Base-by-base conservation (phyloP, 1,140 invertebrate species). In the Drosophila lacteicornis region DNA sequence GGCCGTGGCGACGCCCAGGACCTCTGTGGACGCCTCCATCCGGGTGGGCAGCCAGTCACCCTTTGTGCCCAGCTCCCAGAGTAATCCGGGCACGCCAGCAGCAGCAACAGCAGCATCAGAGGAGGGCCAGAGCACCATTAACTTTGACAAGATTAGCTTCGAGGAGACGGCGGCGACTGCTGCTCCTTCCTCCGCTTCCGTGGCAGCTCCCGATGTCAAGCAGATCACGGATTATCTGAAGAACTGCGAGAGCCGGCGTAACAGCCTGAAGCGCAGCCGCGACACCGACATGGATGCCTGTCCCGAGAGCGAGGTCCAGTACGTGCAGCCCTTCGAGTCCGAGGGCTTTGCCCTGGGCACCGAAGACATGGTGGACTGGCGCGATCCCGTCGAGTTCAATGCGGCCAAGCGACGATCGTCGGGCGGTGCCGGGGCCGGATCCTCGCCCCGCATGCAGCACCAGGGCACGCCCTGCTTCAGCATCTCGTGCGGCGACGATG, bases 121-220 rank as follows among this genome's bases (percentile, higher is more conserved):
- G 0, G 63, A 62, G 1, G 63, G 62, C 2, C 45, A 78, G 59
- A 78, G 83, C 33, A 92, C 91, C 15, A 86, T 92, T 7, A 78
- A 92, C 57, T 92, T 92, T 46, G 91, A 92, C 57, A 92, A 92
- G 65, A 92, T 92, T 5, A 92, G 91, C 70, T 92, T 92, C 27
- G 91, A 92, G 62, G 91, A 92, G 53, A 83, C 91, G 4, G 38
- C 33, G 0, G 49, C 49, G 17, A 19, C 19, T 19, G 50, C 9
- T 2, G 3, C 33, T 0, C 45, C 42, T 17, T 42, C 30, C 12
- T 30, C 27, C 1, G 27, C 27, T 30, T 42, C 55, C 3, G 27
- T 51, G 1, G 11, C 33, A 11, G 51, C 58, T 1, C 75, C 83
- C 15, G 91, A 91, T 33, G 53, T 92, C 0, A 90, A 92, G 42